Conservation (phyloP, 1,140 invertebrate species). For the Elysia chlorotica region DNA sequence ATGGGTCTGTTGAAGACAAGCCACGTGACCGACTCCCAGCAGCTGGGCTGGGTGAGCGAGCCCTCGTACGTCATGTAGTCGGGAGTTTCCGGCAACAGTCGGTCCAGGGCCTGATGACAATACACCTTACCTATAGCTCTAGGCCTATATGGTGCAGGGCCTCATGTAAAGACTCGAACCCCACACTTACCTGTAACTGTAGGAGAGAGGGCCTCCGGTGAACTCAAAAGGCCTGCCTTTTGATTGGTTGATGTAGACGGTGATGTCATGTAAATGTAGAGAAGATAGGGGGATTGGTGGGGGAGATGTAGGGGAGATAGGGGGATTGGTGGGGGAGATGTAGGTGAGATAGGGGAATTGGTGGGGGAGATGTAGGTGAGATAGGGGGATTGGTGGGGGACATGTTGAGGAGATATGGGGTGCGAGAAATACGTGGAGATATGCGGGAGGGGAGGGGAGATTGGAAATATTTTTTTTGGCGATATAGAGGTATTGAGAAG, state of each 20-base stretch:
- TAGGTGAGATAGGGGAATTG: background rate
- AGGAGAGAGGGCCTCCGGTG: conserved; percentile 39
- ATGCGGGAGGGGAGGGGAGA: background rate
- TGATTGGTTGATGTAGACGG: conserved; percentile 48
- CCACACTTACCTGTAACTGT: conserved; percentile 33
- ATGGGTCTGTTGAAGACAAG: conserved; percentile 59
- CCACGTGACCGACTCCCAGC: conserved; percentile 61
- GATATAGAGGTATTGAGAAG: background rate
- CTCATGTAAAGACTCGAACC: background rate
- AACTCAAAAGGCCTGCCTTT: conserved; percentile 24
- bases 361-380: background rate
- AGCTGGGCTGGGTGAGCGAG: conserved; percentile 58
- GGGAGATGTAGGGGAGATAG: background rate
- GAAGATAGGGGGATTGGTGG: background rate
- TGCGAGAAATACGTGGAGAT: background rate
- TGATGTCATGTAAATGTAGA: background rate
- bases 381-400: background rate
- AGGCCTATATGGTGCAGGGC: background rate
- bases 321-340: background rate
- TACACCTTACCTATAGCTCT: background rate
- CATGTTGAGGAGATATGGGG: background rate
- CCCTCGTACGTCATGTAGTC: conserved; percentile 61
- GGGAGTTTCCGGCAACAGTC: conserved; percentile 49
- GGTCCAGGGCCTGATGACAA: too few species aligned
- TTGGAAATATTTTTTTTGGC: background rate